phyloP scores from a whole-genome alignment of 2,797 vertebrate species.

The Sitta carolinensis region DNA sequence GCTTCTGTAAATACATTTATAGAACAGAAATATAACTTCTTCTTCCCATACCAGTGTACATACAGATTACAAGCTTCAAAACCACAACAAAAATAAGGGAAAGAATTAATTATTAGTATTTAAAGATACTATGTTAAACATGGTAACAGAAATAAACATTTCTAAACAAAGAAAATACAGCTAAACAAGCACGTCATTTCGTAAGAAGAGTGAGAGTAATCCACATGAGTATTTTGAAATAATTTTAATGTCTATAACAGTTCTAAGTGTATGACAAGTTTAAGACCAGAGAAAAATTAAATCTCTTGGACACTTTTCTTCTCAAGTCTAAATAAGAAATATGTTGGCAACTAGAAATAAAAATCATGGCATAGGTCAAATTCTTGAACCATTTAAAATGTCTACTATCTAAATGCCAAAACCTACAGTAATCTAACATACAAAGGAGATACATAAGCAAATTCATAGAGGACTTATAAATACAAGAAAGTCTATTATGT shows the following conservation, averaged over 20 bases:
- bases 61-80: not conserved
- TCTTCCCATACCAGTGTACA: not conserved
- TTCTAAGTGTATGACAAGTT: not conserved
- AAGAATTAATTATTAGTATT: not conserved
- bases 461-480: not conserved
- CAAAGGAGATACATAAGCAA: not conserved
- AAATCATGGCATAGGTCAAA: not conserved
- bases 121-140: not conserved
- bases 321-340: not conserved
- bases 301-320: not conserved
- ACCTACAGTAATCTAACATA: not conserved
- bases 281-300: not conserved
- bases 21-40: not conserved
- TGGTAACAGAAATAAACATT: not conserved
- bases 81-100: not conserved
- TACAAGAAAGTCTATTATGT: not conserved
- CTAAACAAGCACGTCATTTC: not conserved
- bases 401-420: not conserved
- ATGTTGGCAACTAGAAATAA: not conserved
- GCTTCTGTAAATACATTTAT: not conserved
- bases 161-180: not conserved
- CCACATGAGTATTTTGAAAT: not conserved
- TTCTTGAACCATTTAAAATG: not conserved
- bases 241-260: not conserved
- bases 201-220: not conserved